A percentile compares a stretch with the other conserved stretches of the same genome.
phyloP scores from a whole-genome alignment of 2,797 vertebrate genomes.

The Enteromius afrohamiltoni region DNA sequence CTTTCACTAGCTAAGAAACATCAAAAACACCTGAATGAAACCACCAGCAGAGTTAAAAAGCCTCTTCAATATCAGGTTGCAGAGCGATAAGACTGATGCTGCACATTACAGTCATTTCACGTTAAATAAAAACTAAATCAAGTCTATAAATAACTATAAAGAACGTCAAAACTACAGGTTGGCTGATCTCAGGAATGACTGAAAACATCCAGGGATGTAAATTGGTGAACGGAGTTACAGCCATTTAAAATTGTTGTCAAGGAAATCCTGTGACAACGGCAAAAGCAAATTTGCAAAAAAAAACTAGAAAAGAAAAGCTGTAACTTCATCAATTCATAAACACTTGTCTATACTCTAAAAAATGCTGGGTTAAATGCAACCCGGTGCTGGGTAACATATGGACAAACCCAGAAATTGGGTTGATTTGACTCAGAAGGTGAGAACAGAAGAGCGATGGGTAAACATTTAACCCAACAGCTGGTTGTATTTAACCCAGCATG shows the following conservation, averaged over 20 bases:
- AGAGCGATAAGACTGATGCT: neutral
- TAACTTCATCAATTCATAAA: neutral
- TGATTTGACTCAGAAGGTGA: no score
- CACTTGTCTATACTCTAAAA: neutral
- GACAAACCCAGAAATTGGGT: no score
- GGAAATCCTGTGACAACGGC: neutral
- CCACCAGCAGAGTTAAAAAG: neutral
- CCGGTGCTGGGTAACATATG: no score
- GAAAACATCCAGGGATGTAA: neutral
- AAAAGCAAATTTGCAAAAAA: neutral
- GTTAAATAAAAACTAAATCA: neutral
- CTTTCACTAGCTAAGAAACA: constrained; percentile 15
- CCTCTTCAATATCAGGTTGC: neutral
- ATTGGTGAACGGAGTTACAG: neutral
- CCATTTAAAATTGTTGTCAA: neutral
- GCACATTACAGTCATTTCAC: neutral
- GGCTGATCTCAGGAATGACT: neutral
- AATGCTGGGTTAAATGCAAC: no score
- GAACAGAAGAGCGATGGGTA: no score
- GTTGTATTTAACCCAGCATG: no score
- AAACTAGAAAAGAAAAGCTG: neutral
- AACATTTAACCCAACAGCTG: no score
- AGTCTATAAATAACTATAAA: neutral
- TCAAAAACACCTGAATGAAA: constrained; percentile 17
- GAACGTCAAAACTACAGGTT: neutral